Conservation (phyloP, 2,888 invertebrate species). For the Eupithecia inturbata region DNA sequence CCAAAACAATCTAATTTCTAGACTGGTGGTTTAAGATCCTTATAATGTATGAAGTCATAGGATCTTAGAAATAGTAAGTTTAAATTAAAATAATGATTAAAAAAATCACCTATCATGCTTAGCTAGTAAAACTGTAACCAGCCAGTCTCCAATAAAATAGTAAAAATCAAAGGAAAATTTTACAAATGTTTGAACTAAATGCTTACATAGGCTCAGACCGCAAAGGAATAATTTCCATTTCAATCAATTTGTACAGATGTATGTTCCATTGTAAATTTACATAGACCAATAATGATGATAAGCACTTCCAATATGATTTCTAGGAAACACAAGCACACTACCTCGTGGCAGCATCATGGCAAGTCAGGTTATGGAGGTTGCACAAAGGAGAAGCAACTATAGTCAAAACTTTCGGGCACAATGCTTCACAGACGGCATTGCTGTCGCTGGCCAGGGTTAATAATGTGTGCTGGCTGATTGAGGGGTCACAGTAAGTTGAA, state of each 20-base stretch:
- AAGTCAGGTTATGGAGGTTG: constrained; percentile 72
- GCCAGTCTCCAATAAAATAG: too few species aligned
- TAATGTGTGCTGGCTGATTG: constrained; percentile 69
- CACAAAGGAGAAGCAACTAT: constrained; percentile 57
- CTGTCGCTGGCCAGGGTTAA: constrained; percentile 59
- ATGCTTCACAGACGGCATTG: constrained; percentile 64
- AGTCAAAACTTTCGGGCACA: constrained; percentile 70
- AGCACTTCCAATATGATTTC: too few species aligned
- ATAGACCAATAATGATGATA: too few species aligned
- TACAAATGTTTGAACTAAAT: too few species aligned
- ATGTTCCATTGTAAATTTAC: too few species aligned
- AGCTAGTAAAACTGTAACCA: too few species aligned
- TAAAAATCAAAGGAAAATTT: too few species aligned
- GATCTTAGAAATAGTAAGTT: neutral
- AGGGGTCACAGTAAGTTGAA: constrained; percentile 74
- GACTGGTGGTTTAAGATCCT: neutral
- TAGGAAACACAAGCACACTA: constrained; percentile 67
- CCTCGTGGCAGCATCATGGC: constrained; percentile 74
- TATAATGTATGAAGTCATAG: neutral
- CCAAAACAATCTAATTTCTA: neutral
- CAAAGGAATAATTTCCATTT: too few species aligned
- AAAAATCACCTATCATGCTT: too few species aligned
- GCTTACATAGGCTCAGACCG: too few species aligned
- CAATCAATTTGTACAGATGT: too few species aligned
- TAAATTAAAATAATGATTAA: too few species aligned